Evolutionary conservation across 2,888 invertebrate species (phyloP), one percentile per base, ranked within the genome.

Genomic region (Drosophila algonquin): DNA sequence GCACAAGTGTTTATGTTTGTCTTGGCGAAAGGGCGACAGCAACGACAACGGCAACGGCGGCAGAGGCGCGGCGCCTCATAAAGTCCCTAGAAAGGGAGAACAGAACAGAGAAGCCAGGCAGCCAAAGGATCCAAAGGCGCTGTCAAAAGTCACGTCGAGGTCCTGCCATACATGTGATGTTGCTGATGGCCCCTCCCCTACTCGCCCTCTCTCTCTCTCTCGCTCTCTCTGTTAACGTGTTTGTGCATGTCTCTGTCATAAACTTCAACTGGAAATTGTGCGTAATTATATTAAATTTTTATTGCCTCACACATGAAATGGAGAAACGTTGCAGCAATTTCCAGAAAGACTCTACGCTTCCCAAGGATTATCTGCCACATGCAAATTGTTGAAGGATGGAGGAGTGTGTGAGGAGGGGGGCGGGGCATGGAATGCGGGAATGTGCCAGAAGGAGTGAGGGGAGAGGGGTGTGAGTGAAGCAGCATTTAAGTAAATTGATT

Each of bases 281-380:
- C 85, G 89, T 85, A 85, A 85, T 85, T 85, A 85, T 85, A 89
- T 85, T 84, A 87, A 87, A 89, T 89, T 89, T 89, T 84, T 85
- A 85, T 89, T 74, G 73, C 65, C 45, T 46, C 56, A 45, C 65
- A 83, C 84, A 77, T 81, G 81, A 78, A 84, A 78, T 75, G 79
- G 76, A 40, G 40, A 81, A 81, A 73, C 65, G 74, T 50, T 63
- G 72, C 68, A 83, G 80, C 85, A 81, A 63, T 81, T 87, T 64
- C 18, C 48, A 73, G 56, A 57, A 57, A 57, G 70, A 52, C 51
- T 71, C 57, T 8, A 47, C 51, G 61, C 57, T 8, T 52, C 7
- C 24, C 16, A n/a, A 44, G 51, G 51, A 63, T 63, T 63, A 63
- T 63, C 63, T 8, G 27, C 27, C 64, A 51, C 63, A 67, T 67